A percentile compares a stretch with the other conserved stretches of the same genome.
phyloP scores from a whole-genome alignment of 2,888 invertebrate species.

The Linyphia triangularis region DNA sequence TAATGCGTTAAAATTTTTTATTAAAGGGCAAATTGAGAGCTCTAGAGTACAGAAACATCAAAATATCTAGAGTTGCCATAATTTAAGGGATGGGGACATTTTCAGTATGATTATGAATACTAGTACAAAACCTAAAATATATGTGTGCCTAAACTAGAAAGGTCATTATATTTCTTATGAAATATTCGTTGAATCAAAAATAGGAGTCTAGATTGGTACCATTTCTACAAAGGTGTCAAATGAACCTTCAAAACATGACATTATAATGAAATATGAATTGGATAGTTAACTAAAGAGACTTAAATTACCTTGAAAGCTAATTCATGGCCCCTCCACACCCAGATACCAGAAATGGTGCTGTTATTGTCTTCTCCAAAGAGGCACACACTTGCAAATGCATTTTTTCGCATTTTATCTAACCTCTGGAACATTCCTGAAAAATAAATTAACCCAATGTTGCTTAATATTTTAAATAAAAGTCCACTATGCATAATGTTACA shows the following conservation, averaged over 20 bases:
- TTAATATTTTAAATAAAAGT: too few species aligned
- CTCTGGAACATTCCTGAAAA: constrained; percentile 96
- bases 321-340: constrained; percentile 98
- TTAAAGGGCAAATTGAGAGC: too few species aligned
- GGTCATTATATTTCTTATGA: background rate
- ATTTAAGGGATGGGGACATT: too few species aligned
- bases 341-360: constrained; percentile 95
- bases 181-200: background rate
- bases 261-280: background rate
- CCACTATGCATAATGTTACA: too few species aligned
- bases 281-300: background rate
- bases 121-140: too few species aligned
- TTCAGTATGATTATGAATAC: too few species aligned
- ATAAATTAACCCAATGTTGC: too few species aligned
- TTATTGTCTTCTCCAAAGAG: constrained; percentile 95
- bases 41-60: too few species aligned
- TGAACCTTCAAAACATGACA: background rate
- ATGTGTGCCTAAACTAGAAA: too few species aligned
- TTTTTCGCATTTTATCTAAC: constrained; percentile 98
- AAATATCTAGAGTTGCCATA: too few species aligned
- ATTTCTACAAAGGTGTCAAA: background rate
- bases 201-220: background rate
- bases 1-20: too few species aligned
- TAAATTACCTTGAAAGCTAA: constrained; percentile 88
- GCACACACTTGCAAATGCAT: constrained; percentile 95